Evolutionary conservation across 2,888 invertebrate species (phyloP), one percentile per base, ranked within the genome.

Genomic region (Drosophila sordidula): DNA sequence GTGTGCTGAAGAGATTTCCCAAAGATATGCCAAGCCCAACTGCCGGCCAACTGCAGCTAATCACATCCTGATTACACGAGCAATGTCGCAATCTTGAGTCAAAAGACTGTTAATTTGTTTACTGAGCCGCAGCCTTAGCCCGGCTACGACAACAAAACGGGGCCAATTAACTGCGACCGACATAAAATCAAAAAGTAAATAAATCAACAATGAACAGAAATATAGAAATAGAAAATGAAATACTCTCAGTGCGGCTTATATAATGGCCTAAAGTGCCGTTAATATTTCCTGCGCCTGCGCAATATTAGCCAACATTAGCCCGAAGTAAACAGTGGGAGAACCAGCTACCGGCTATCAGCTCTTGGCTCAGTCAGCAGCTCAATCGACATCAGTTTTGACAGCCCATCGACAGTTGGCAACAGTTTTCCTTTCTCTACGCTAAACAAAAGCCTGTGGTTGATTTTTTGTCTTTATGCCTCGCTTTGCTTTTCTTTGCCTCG

Each of bases 121-220:
- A 64, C 62, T 69, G 46, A 77, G 57, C 61, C 58, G 8, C 5
- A n/a, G 63, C 58, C 69, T 72, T 50, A 87, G 86, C 73, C 80
- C 63, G 70, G 62, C 71, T 74, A 18, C 18, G 83, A 79, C 78
- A 83, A 26, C 59, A 70, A 49, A 65, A 84, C 66, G 59, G 62
- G 70, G 59, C 78, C 86, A 86, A 89, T 86, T 89, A 86, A 86
- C 86, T 84, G 87, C 82, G 65, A 55, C 63, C 56, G 64, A 80
- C 65, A 55, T 36, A 64, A 71, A 84, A 85, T 85, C 85, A 88
- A 88, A 85, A 85, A 83, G 88, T 83, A 88, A 85, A 85, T 75
- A 85, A 73, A 70, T 75, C 69, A 77, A 82, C 72, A 72, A 77
- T 55, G 47, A 70, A 64, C 44, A 9, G 14, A 12, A 16, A 29